Evolutionary conservation across 2,888 invertebrate genomes (phyloP).

Genomic region (Caenorhabditis afra): DNA sequence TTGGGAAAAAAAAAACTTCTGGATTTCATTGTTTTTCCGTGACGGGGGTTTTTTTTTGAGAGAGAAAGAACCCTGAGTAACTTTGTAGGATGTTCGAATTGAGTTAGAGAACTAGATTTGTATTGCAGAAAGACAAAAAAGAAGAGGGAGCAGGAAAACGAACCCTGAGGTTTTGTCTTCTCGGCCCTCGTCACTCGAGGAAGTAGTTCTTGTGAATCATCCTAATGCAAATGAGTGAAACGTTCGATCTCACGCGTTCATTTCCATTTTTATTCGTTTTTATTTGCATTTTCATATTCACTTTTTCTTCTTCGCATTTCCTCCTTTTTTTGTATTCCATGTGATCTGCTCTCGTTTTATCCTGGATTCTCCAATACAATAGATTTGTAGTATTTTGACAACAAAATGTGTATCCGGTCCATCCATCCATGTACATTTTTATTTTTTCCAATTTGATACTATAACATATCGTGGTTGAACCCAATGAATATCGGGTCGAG

Average conservation of each 20-base stretch:
- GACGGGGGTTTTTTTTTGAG: not conserved
- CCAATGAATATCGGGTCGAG: too few relatives aligned
- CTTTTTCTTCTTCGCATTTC: constrained; percentile 5
- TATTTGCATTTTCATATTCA: not conserved
- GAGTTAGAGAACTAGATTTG: constrained; percentile 12
- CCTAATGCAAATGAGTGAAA: constrained; percentile 21
- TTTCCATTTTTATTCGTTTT: constrained; percentile 21
- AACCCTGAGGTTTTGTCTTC: not conserved
- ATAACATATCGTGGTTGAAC: too few relatives aligned
- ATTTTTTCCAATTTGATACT: too few relatives aligned
- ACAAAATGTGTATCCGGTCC: too few relatives aligned
- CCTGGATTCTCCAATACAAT: too few relatives aligned
- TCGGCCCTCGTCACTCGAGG: too few relatives aligned
- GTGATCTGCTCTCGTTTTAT: constrained; percentile 6
- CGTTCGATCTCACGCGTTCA: constrained; percentile 6
- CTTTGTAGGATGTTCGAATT: constrained; percentile 18
- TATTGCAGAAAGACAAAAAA: constrained; percentile 8
- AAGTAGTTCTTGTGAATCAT: constrained; percentile 1
- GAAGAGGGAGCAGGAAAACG: not conserved
- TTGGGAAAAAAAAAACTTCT: constrained; percentile 7
- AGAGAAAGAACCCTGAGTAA: constrained; percentile 8
- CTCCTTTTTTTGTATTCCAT: constrained; percentile 27
- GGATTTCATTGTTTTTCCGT: constrained; percentile 33
- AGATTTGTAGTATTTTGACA: too few relatives aligned
- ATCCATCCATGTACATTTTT: too few relatives aligned